Evolutionary conservation across 2,113 vertebrate genomes (phyloP), one percentile per base, ranked within the genome.

Genomic region (Macaca mulatta): DNA sequence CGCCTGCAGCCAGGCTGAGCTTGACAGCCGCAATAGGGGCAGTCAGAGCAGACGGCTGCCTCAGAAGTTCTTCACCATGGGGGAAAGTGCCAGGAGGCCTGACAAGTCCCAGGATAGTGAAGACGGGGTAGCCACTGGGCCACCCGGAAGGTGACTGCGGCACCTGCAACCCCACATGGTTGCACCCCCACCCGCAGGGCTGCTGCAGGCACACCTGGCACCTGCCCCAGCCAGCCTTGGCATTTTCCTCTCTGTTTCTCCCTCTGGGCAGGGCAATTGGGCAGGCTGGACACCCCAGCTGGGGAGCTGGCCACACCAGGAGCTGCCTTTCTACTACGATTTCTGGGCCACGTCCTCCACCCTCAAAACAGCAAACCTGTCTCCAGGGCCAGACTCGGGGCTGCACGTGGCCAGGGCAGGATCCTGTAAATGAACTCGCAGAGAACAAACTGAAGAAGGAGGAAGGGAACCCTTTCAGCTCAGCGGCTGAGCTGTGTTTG

Each of bases 281-380:
- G 6, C 16, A 64, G 67, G 32, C 67, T 16, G 67, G 14, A 35
- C 67, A 69, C 30, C 32, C 45, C 8, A 1, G 35, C 43, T 1
- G 2, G 0, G 40, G 5, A 13, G 78, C 40, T 12, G n/a, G 23
- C 14, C 75, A 18, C 23, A 8, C 52, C 16, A 12, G 2, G 18
- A 35, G 32, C 78, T 43, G 9, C 2, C 14, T 16, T 35, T 10
- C 40, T 17, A 3, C 61, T 30, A 2, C 5, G 5, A 64, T 10
- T 38, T 48, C 67, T 3, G 23, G 30, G 75, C 45, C 45, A 0
- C 0, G 0, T 17, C 55, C 20, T 77, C 45, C 11, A 1, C 12
- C 78, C 40, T 13, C 25, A 16, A 17, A 43, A 32, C 35, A 12
- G 59, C 85, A 40, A 5, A 48, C 0, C 25, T 16, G 0, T 8